A percentile compares a stretch with the other conserved stretches of the same genome.
Conservation (phyloP, 2,113 vertebrate genomes). For the Corydoras sp. region DNA sequence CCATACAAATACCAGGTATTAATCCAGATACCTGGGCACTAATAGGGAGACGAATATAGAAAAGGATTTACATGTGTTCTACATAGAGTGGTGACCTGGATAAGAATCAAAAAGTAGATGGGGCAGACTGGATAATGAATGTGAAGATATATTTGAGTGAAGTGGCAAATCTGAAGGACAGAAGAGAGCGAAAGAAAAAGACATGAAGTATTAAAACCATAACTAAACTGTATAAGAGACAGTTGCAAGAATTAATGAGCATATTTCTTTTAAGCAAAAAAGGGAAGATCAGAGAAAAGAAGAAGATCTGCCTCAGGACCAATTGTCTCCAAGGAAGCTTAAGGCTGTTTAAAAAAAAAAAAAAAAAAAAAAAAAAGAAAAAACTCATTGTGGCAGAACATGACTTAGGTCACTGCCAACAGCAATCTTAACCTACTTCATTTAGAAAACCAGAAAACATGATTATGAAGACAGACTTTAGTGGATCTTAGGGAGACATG, state of each 20-base stretch:
- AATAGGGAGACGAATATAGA: not conserved
- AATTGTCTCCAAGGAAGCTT: slow-evolving; percentile 33
- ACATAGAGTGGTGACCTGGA: slow-evolving; percentile 10
- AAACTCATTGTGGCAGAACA: slow-evolving; percentile 42
- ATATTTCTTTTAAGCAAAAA: slow-evolving; percentile 33
- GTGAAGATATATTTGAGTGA: slow-evolving; percentile 8
- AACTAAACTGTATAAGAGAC: slow-evolving; percentile 6
- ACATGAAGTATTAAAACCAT: slow-evolving; percentile 17
- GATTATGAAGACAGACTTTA: not conserved
- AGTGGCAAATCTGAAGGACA: slow-evolving; percentile 5
- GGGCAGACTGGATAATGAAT: slow-evolving; percentile 3
- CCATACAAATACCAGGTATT: no score
- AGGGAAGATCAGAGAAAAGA: slow-evolving; percentile 25
- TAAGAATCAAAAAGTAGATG: not conserved
- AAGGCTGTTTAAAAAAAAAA: slow-evolving; percentile 23
- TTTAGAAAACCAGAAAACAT: slow-evolving; percentile 22
- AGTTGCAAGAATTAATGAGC: slow-evolving; percentile 42
- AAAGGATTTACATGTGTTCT: not conserved
- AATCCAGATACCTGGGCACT: not conserved
- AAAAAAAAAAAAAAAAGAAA: slow-evolving; percentile 31
- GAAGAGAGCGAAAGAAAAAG: slow-evolving; percentile 23
- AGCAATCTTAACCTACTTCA: slow-evolving; percentile 14
- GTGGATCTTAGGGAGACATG: no score
- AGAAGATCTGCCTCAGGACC: slow-evolving; percentile 25
- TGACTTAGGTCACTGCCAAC: slow-evolving; percentile 32